Base-by-base conservation (phyloP, 2,888 invertebrate species). In the Frankliniella fusca region DNA sequence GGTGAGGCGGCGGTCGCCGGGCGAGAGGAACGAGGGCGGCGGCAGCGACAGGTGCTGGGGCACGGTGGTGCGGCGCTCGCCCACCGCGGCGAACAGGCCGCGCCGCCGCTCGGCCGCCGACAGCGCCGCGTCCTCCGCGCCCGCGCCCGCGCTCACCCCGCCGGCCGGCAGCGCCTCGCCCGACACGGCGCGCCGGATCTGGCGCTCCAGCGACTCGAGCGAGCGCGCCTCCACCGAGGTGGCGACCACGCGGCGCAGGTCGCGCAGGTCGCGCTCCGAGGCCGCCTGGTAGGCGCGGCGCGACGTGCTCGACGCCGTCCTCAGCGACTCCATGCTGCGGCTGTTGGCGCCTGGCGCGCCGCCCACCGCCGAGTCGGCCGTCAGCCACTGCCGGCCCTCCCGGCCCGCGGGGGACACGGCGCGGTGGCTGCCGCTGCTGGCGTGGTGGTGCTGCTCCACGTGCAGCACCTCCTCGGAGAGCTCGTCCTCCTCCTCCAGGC, bases 1-100 rank as follows among this genome's bases (percentile, higher is more conserved):
- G 76, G 94, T 95, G 81, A 95, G 91, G 85, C 91, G 91, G 20
- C 93, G 87, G 85, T 91, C 90, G n/a, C 87, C 87, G 1, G 91
- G 90, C 0, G 90, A 90, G 18, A 91, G 90, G 83, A 92, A 92
- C 10, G 89, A 88, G 0, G 93, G 92, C 12, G 93, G 93, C 12
- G 93, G 93, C 65, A 94, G 88, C 85, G 93, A 93, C 70, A 94
- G 89, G 86, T 94, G 93, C 85, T 93, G 93, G 28, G 93, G 91
- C 49, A 90, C 88, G 49, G 84, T 76, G 23, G 70, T 82, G 83
- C 90, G 90, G 81, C 93, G 89, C 86, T 92, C 92, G 83, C 92
- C 92, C 70, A 27, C 81, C 80, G 81, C 80, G 7, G 84, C 93
- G 88, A 93, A 93, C 83, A 93, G 86, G 0, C 93, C 93, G 10